Evolutionary conservation across 2,888 invertebrate species (phyloP), one percentile per base, ranked within the genome.

Genomic region (Drosophila quinaria): DNA sequence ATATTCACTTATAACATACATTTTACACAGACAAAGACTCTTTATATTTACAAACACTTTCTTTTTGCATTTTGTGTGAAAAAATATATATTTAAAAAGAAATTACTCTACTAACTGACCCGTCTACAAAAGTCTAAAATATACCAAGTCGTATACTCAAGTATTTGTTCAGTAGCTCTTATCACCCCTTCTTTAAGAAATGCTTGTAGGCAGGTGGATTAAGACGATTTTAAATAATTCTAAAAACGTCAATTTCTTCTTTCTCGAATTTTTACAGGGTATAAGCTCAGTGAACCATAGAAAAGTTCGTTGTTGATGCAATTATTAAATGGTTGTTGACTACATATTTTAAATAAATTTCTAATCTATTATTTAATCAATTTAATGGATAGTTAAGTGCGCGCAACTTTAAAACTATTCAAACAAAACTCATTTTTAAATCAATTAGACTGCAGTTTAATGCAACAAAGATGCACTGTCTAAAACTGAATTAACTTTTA

Each of bases 391-490:
- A n/a, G 13, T n/a, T n/a, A 4, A 22, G 22, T 44, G 6, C 5
- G 6, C 1, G 6, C 37, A n/a, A 8, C n/a, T 37, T 5, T 4
- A 37, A 19, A 11, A 10, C 10, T 19, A 13, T 1, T 19, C 3
- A n/a, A 50, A 19, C n/a, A 1, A 13, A 22, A 35, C 35, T 2
- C 1, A n/a, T 50, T 35, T 22, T 4, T 9, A 50, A 19, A 1
- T 35, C 17, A 49, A 49, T 49, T 49, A 49, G 6, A 42, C 19
- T 19, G 22, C 22, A 42, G 41, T 17, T 41, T 25, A 5, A 41
- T 39, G 8, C 2, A n/a, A 8, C 2, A 15, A 39, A 39, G 15
- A 49, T 50, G 35, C 13, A 50, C n/a, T 50, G 35, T 50, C 19
- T 50, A 35, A 35, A 11, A 29, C 8, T 8, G 8, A 3, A 8